Conservation (phyloP, 2,888 invertebrate genomes). For the Thecophora atra region DNA sequence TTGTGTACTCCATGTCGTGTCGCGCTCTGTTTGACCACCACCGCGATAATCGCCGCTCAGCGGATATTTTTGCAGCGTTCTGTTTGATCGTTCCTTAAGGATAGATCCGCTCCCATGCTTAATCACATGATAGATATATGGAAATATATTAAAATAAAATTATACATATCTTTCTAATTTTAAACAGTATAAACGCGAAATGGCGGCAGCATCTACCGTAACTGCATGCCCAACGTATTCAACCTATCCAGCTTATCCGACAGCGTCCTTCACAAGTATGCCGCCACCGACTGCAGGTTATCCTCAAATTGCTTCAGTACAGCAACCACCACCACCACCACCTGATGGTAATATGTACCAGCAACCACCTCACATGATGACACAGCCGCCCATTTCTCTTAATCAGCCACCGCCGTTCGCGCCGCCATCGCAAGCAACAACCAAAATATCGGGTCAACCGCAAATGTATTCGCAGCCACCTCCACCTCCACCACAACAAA, state of each 20-base stretch:
- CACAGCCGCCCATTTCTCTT: constrained; percentile 39
- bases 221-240: constrained; percentile 40
- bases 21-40: too few species aligned
- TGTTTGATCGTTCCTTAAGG: too few species aligned
- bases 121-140: too few species aligned
- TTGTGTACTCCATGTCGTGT: too few species aligned
- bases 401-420: constrained; percentile 39
- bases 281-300: constrained; percentile 44
- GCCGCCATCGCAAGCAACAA: constrained; percentile 34
- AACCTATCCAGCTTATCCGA: constrained; percentile 29
- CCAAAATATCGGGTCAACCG: constrained; percentile 56
- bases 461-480: constrained; percentile 60
- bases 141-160: constrained; percentile 5
- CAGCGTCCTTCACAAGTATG: constrained; percentile 33
- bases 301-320: constrained; percentile 30
- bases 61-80: too few species aligned
- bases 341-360: constrained; percentile 34
- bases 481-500: constrained; percentile 48
- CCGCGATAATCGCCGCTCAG: too few species aligned
- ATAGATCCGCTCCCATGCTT: too few species aligned
- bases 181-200: constrained; percentile 63
- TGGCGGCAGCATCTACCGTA: constrained; percentile 58
- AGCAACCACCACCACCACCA: constrained; percentile 39
- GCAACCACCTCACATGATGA: constrained; percentile 42
- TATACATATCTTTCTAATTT: background rate